These are phyloP conservation scores for Drosophila albomicans DNA, from an alignment of 1,140 invertebrate species.

Conservation along the genomic window DNA sequence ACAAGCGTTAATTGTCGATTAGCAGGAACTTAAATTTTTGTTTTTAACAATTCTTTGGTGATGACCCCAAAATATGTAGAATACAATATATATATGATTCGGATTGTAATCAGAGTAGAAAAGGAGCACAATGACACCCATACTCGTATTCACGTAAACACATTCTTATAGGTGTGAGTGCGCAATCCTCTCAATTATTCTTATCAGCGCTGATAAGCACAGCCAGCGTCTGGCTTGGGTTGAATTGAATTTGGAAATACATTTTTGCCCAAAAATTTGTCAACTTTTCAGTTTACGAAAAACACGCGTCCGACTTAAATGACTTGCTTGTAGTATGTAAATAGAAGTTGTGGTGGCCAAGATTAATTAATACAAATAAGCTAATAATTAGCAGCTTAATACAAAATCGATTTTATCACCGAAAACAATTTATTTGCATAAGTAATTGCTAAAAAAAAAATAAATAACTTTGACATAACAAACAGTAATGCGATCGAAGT, in stretches of 20 bases:
- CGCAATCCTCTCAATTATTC: constrained; percentile 12
- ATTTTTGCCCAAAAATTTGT: constrained; percentile 25
- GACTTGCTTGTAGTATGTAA: constrained; percentile 30
- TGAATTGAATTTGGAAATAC: constrained; percentile 4
- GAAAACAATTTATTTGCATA: constrained; percentile 24
- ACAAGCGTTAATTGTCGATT: not conserved
- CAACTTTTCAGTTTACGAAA: constrained; percentile 27
- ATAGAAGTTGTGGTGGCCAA: constrained; percentile 19
- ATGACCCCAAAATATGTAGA: constrained; percentile 1
- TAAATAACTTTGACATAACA: not conserved
- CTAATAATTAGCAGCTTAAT: constrained; percentile 7
- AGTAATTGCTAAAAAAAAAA: constrained; percentile 9
- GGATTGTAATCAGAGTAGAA: not conserved
- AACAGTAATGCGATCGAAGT: constrained; percentile 39
- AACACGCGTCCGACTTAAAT: constrained; percentile 17
- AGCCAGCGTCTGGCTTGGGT: constrained; percentile 1
- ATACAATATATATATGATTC: constrained; percentile 10
- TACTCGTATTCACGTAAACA: not conserved
- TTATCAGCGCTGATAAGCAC: constrained; percentile 45
- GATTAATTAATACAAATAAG: constrained; percentile 26
- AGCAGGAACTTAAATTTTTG: not conserved
- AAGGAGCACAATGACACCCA: constrained; percentile 5
- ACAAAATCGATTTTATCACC: not conserved
- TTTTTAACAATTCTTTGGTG: constrained; percentile 40
- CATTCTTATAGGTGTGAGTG: not conserved